Conservation (phyloP, 2,113 vertebrate species). For the Phycodurus eques region DNA sequence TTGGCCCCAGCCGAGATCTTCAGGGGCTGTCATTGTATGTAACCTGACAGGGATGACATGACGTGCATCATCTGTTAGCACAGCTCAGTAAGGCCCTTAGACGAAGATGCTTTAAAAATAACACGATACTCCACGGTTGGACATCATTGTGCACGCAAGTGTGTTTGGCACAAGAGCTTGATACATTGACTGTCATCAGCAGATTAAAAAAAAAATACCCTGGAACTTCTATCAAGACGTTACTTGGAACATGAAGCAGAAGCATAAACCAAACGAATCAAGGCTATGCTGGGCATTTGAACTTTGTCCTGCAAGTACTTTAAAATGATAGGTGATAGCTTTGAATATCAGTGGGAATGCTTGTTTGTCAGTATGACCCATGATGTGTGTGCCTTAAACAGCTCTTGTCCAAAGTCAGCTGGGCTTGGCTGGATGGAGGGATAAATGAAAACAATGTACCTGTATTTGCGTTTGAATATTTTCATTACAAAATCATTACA, state of each 20-base stretch:
- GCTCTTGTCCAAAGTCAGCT: not conserved
- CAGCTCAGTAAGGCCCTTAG: slow-evolving; percentile 41
- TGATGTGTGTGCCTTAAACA: not conserved
- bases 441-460: not conserved
- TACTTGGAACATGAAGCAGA: slow-evolving; percentile 14
- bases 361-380: not conserved
- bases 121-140: slow-evolving; percentile 23
- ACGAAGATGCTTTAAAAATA: slow-evolving; percentile 42
- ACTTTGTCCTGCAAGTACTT: not conserved
- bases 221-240: slow-evolving; percentile 40
- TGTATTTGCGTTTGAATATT: not conserved
- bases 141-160: slow-evolving; percentile 52
- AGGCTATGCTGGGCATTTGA: not conserved
- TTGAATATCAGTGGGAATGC: not conserved
- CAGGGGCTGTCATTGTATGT: slow-evolving; percentile 29
- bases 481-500: not conserved
- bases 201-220: slow-evolving; percentile 37
- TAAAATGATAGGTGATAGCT: not conserved
- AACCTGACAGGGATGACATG: slow-evolving; percentile 39
- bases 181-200: slow-evolving; percentile 52
- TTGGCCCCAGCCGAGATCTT: not conserved
- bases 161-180: slow-evolving; percentile 41
- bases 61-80: slow-evolving; percentile 55
- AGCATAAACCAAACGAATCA: not conserved
- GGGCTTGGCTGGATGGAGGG: not conserved